phyloP scores from a whole-genome alignment of 2,113 vertebrate genomes.

The Epinephelus fuscoguttatus region DNA sequence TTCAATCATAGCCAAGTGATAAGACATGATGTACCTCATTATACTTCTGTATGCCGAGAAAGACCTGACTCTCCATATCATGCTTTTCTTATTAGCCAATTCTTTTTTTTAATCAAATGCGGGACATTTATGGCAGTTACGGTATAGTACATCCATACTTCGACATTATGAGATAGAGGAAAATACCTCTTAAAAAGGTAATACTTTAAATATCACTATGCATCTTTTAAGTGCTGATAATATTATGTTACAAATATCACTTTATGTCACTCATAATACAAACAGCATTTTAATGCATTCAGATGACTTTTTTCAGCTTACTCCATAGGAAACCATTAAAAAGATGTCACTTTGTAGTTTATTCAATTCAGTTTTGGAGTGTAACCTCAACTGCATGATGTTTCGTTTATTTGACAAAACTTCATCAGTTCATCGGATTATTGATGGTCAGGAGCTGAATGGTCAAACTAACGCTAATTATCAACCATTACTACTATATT shows the following conservation, averaged over 20 bases:
- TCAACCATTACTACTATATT: constrained; percentile 13
- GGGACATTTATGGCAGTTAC: constrained; percentile 24
- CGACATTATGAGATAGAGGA: background rate
- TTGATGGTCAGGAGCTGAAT: background rate
- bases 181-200: background rate
- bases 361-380: background rate
- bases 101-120: constrained; percentile 30
- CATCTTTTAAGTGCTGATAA: background rate
- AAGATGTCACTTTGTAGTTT: background rate
- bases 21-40: constrained; percentile 75
- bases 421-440: constrained; percentile 28
- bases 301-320: background rate
- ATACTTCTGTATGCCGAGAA: constrained; percentile 44
- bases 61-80: constrained; percentile 57
- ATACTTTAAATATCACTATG: background rate
- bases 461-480: constrained; percentile 9
- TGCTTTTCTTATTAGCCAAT: constrained; percentile 67
- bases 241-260: background rate
- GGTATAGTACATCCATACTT: background rate
- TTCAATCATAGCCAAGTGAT: constrained; percentile 70
- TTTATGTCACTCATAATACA: background rate
- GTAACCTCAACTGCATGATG: background rate
- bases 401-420: constrained; percentile 15
- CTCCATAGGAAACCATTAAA: background rate
- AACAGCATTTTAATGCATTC: background rate